Base-by-base conservation (phyloP, 2,888 invertebrate genomes). In the Phragmatobia fuliginosa region DNA sequence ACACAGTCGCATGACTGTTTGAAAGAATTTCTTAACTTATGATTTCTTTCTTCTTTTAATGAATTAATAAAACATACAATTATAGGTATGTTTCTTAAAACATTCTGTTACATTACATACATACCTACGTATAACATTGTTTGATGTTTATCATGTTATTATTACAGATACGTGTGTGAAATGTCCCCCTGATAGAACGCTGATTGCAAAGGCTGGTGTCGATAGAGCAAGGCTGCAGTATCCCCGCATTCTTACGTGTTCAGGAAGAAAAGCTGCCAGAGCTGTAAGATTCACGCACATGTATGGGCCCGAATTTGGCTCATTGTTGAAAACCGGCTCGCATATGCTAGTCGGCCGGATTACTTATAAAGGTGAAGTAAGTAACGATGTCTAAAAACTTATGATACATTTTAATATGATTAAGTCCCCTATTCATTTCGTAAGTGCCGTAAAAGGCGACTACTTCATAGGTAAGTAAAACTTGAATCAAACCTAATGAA, bases 141-240 rank as follows among this genome's bases (percentile, higher is more conserved):
- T 56, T 52, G 14, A 52, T 52, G 4, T 52, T 21, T 49, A 38
- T 38, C 7, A 45, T 21, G 45, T 36, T 75, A 31, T 58, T 21
- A 56, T 80, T 80, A 59, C 52, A 82, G 82, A 70, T 33, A 64
- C 83, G 8, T 95, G 95, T 76, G 84, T 95, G n/a, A 87, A 83
- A 75, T 95, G 95, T 81, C 95, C 95, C 18, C 86, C 86, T 56
- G 95, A 95, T 73, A 88, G 91, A 77, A 94, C 94, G 4, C 74
- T 95, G 56, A 85, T 95, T 63, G 90, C 93, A 0, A 92, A 90
- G 78, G 73, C 88, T 45, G 92, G 94, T 1, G 80, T 85, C 7
- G 91, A 92, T 70, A 85, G 87, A 38, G 93, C 92, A 1, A 74
- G 89, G 18, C 75, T 95, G 16, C 90, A 91, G 70, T 78, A 80